phyloP scores from a whole-genome alignment of 1,140 invertebrate species.

The Cheumatopsyche charites region DNA sequence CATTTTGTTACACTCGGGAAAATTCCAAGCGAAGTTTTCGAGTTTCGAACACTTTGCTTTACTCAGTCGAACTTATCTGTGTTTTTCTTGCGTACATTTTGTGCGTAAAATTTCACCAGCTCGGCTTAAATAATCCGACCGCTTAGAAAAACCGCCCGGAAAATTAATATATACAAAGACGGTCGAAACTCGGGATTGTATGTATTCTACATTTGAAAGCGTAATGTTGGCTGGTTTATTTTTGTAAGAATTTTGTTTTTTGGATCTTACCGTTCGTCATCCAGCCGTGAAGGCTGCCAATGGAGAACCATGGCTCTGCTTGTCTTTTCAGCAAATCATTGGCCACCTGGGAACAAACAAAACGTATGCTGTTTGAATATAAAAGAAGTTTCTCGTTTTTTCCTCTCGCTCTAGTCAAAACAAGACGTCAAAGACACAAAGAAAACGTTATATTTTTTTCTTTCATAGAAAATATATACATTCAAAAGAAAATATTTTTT shows the following conservation, averaged over 20 bases:
- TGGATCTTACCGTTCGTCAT: slow-evolving; percentile 38
- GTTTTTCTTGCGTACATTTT: background rate
- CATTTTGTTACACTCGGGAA: slow-evolving; percentile 19
- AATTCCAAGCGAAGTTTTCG: slow-evolving; percentile 8
- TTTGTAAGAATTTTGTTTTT: background rate
- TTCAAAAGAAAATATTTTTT: background rate
- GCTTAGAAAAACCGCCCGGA: background rate
- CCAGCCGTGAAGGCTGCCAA: slow-evolving; percentile 44
- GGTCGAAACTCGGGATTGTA: background rate
- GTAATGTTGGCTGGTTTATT: too few species aligned
- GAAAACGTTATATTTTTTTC: background rate
- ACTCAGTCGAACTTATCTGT: slow-evolving; percentile 18
- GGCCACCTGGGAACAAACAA: slow-evolving; percentile 40
- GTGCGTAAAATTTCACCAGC: background rate
- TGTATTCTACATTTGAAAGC: too few species aligned
- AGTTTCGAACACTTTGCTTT: slow-evolving; percentile 19
- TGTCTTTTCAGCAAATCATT: slow-evolving; percentile 43
- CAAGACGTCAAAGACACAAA: slow-evolving; percentile 3
- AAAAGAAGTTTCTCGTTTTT: slow-evolving; percentile 12
- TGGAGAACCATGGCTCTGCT: slow-evolving; percentile 46
- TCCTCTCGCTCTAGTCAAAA: background rate
- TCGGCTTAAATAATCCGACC: too few species aligned
- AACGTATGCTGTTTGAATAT: background rate
- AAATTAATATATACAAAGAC: background rate
- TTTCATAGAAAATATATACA: background rate